These are phyloP conservation scores for Macropis europaea DNA, from an alignment of 2,888 invertebrate genomes.

Conservation along the genomic window DNA sequence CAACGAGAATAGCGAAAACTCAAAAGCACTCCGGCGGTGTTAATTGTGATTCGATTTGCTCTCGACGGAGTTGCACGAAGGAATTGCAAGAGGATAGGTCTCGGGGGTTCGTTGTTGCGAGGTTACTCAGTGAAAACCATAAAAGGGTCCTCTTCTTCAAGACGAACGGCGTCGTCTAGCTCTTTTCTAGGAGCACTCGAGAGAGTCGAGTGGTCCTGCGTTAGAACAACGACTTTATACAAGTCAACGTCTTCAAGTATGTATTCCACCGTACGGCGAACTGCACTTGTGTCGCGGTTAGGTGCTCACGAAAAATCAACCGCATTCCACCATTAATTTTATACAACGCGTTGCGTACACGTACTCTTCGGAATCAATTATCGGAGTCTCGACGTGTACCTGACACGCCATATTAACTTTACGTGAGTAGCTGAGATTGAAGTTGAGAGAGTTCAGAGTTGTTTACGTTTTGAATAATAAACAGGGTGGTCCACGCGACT, in stretches of 20 bases:
- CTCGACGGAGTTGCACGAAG: slow-evolving; percentile 1
- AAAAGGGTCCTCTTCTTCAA: slow-evolving; percentile 48
- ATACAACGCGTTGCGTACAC: too few species aligned
- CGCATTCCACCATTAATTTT: slow-evolving; percentile 5
- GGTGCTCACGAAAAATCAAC: slow-evolving; percentile 35
- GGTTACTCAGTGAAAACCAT: slow-evolving; percentile 40
- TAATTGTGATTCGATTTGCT: slow-evolving; percentile 41
- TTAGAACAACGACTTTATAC: slow-evolving; percentile 63
- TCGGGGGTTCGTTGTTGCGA: slow-evolving; percentile 25
- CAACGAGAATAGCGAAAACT: slow-evolving; percentile 13
- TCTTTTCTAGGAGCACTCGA: slow-evolving; percentile 60
- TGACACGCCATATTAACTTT: too few species aligned
- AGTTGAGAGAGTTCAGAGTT: too few species aligned
- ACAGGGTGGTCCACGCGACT: too few species aligned
- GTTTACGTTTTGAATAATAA: too few species aligned
- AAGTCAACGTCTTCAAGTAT: slow-evolving; percentile 59
- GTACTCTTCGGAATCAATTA: too few species aligned
- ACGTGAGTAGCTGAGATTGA: too few species aligned
- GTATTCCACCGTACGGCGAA: slow-evolving; percentile 39
- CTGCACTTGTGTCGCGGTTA: slow-evolving; percentile 40
- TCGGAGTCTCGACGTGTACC: too few species aligned
- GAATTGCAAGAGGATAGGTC: slow-evolving; percentile 17
- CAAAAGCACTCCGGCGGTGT: slow-evolving; percentile 23
- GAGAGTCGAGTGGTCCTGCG: slow-evolving; percentile 59
- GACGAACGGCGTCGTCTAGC: slow-evolving; percentile 53